Evolutionary conservation across 2,113 vertebrate genomes (phyloP).

Genomic region (Trogon melanurus): DNA sequence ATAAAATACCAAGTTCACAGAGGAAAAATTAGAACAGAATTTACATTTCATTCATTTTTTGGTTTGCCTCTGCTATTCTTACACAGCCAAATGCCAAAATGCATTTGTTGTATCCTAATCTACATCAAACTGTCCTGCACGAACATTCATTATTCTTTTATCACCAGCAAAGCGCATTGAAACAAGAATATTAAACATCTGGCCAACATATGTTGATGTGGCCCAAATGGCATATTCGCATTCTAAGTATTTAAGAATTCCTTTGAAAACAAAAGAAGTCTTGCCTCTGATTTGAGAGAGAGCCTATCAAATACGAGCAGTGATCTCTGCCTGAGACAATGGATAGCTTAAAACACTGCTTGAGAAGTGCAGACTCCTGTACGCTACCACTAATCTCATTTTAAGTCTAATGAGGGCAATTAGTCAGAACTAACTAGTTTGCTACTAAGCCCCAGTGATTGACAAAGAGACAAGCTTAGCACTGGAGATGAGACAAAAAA

Average conservation of each 20-base stretch:
- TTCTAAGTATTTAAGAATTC: slow-evolving; percentile 6
- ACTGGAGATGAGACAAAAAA: not conserved
- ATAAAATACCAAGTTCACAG: slow-evolving; percentile 19
- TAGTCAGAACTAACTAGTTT: not conserved
- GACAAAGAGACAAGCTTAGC: not conserved
- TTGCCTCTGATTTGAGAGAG: not conserved
- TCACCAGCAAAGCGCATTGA: slow-evolving; percentile 55
- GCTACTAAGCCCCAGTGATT: not conserved
- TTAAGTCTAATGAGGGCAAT: slow-evolving; percentile 6
- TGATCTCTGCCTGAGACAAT: not conserved
- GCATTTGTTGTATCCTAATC: slow-evolving; percentile 42
- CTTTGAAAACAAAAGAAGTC: slow-evolving; percentile 26
- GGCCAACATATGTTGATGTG: slow-evolving; percentile 44
- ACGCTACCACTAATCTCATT: not conserved
- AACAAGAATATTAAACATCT: slow-evolving; percentile 54
- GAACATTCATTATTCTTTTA: slow-evolving; percentile 49
- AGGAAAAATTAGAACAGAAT: slow-evolving; percentile 39
- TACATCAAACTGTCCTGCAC: slow-evolving; percentile 37
- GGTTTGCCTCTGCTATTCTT: not conserved
- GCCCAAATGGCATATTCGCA: slow-evolving; percentile 52
- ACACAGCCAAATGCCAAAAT: not conserved
- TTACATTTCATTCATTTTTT: slow-evolving; percentile 25
- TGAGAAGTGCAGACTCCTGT: not conserved
- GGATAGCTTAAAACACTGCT: not conserved
- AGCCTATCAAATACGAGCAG: not conserved